Evolutionary conservation across 2,113 vertebrate species (phyloP), one percentile per base, ranked within the genome.

Genomic region (Cyrtonyx montezumae): DNA sequence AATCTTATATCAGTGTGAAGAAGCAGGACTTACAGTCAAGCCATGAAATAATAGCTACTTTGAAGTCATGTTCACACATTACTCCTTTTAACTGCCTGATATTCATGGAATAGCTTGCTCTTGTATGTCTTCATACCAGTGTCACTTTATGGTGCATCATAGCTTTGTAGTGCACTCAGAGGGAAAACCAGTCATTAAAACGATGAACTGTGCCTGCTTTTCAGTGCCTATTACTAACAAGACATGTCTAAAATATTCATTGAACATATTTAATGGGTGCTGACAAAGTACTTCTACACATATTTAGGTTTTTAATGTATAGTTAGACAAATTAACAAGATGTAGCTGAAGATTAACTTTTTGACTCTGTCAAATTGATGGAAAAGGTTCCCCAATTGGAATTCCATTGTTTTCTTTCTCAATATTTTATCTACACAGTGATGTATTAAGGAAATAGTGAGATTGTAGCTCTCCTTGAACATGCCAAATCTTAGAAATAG

Each of bases 241-340:
- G 90, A 91, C 69, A 80, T 45, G 49, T 81, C 94, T 94, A 79
- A 93, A 94, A 96, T 88, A 82, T 86, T 90, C 93, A 91, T 58
- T 95, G 59, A 84, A 90, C 83, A 96, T 96, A 96, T 88, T 95
- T 96, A 96, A 96, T 87, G 89, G 93, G 87, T 88, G 91, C 90
- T 73, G 92, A 90, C 88, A 95, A 88, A 71, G 9, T 95, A 93
- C 59, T 91, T 87, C 93, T 58, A 95, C 76, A 37, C 53, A 84
- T 45, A 75, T 43, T 93, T 75, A 83, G 91, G 79, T 75, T 95
- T 93, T 91, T 93, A 78, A 84, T 76, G 77, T 94, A 78, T 96
- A 96, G 93, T 94, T 91, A 94, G 87, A 59, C 67, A 93, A 91
- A 96, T 95, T 80, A 95, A 65, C 71, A 94, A 94, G 92, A 81